Percentiles rank a stretch among this genome's conserved stretches.
Conservation (phyloP, 2,113 vertebrate species). For the Microcebus tavaratra region DNA sequence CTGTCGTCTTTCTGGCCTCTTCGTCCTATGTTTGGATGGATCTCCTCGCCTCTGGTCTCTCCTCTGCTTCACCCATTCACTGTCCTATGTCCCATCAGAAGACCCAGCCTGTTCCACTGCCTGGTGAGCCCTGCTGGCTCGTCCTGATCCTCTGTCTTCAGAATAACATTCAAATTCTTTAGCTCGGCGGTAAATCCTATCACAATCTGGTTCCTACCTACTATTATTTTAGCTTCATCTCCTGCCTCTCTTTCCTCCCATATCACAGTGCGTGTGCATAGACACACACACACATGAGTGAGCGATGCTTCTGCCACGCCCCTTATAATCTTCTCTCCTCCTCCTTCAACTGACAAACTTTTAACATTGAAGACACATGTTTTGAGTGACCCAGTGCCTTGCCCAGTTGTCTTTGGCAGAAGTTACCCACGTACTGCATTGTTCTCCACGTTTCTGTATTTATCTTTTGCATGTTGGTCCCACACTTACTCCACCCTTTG, state of each 20-base stretch:
- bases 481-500: neutral
- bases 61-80: neutral
- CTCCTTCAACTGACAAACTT: neutral
- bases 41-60: neutral
- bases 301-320: neutral
- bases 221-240: neutral
- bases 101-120: too few species aligned
- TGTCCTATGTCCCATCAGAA: accelerated
- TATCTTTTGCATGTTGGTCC: neutral
- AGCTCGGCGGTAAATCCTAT: neutral
- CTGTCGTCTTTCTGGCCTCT: neutral
- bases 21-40: accelerated
- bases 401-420: neutral
- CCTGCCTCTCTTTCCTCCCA: neutral
- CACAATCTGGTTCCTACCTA: neutral
- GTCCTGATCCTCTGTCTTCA: neutral
- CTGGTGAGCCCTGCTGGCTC: too few species aligned
- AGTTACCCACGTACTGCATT: neutral
- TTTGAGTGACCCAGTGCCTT: neutral
- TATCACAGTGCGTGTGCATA: neutral
- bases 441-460: neutral
- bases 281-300: neutral
- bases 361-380: neutral
- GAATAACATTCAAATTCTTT: neutral
- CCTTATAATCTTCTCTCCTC: neutral